phyloP scores from a whole-genome alignment of 2,113 vertebrate genomes.

The Gracilinanus agilis region DNA sequence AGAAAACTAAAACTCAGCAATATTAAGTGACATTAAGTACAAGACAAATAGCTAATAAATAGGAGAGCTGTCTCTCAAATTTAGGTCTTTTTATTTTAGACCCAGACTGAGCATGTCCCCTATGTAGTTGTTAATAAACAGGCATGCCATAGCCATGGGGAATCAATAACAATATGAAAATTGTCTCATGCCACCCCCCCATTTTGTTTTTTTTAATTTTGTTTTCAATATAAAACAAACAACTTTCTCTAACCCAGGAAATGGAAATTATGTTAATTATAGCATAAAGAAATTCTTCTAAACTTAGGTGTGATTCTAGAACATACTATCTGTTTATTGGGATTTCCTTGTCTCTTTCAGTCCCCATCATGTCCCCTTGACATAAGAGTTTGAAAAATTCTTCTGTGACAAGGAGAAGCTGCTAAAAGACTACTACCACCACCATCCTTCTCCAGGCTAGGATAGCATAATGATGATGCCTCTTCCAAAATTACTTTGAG shows the following conservation, averaged over 20 bases:
- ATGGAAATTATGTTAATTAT: no score
- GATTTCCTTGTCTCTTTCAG: background rate
- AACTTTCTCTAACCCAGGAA: no score
- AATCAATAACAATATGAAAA: background rate
- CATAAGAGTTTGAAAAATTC: slow-evolving; percentile 49
- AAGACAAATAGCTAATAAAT: background rate
- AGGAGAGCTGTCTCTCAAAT: background rate
- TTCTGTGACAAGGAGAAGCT: slow-evolving; percentile 9
- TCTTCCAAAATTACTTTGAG: background rate
- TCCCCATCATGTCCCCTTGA: background rate
- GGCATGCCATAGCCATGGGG: background rate
- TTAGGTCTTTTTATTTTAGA: background rate
- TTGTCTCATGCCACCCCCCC: background rate
- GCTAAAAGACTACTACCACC: background rate
- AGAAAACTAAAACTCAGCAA: background rate
- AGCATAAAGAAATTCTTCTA: no score
- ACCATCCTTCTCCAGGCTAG: background rate
- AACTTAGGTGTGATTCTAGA: no score
- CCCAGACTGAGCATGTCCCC: background rate
- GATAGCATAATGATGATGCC: background rate
- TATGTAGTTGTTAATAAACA: background rate
- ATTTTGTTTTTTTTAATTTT: background rate
- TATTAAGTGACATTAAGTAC: background rate
- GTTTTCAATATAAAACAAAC: no score
- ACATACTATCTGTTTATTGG: background rate